These are phyloP conservation scores for Pterobdella sp. DNA, from an alignment of 2,888 invertebrate species.

Conservation along the genomic window DNA sequence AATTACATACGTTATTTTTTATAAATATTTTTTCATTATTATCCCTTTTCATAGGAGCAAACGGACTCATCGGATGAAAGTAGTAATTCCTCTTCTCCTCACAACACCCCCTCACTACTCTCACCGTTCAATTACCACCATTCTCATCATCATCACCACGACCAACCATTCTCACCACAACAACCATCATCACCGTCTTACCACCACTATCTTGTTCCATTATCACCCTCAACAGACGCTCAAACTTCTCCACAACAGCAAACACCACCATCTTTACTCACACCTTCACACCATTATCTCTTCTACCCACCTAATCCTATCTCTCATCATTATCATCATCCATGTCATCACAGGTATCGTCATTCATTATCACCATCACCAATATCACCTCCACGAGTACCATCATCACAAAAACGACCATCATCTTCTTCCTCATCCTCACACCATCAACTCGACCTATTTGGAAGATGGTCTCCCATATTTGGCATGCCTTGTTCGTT, in stretches of 20 bases:
- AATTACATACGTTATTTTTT: no score
- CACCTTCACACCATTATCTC: no score
- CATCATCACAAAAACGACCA: conserved; percentile 32
- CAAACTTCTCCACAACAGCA: not conserved
- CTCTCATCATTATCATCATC: no score
- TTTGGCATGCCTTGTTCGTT: conserved; percentile 14
- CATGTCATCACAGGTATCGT: no score
- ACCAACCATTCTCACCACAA: not conserved
- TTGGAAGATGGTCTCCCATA: conserved; percentile 19
- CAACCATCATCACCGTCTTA: not conserved
- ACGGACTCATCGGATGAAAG: no score
- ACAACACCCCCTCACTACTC: not conserved
- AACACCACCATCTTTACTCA: no score
- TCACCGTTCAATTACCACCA: not conserved
- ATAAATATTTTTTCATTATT: no score
- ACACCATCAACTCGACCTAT: not conserved
- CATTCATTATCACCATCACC: conserved; percentile 20
- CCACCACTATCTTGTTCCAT: no score
- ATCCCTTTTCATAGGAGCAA: no score
- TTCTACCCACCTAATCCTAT: no score
- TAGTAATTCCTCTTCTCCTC: no score
- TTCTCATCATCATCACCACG: not conserved
- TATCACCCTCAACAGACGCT: no score
- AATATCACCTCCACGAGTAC: not conserved
- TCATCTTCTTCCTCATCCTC: conserved; percentile 33